Evolutionary conservation across 2,888 invertebrate species (phyloP).

Genomic region (Eilema caniola): DNA sequence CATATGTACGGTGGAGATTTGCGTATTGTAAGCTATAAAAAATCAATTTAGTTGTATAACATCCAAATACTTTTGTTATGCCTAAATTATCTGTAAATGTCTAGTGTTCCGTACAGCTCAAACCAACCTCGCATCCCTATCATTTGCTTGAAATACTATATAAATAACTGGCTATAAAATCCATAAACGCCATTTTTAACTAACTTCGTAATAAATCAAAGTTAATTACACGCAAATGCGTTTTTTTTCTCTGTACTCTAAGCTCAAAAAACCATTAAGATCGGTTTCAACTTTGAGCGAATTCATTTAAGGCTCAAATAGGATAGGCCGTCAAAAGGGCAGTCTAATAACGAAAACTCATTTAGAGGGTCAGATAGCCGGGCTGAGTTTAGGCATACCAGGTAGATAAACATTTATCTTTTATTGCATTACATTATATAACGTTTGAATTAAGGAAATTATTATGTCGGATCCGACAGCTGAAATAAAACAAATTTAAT

Average conservation of each 20-base stretch:
- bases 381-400: constrained; percentile 38
- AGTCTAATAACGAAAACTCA: constrained; percentile 52
- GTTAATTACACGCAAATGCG: constrained; percentile 32
- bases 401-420: constrained; percentile 36
- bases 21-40: not conserved
- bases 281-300: constrained; percentile 45
- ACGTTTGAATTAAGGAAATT: constrained; percentile 24
- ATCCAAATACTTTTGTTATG: not conserved
- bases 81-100: not conserved
- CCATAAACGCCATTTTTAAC: constrained; percentile 13
- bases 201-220: constrained; percentile 31
- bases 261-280: constrained; percentile 39
- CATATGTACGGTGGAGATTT: not conserved
- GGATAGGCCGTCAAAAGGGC: constrained; percentile 41
- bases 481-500: not conserved
- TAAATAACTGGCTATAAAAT: constrained; percentile 6
- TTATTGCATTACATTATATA: constrained; percentile 26
- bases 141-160: not conserved
- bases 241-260: constrained; percentile 36
- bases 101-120: not conserved
- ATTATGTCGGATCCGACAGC: not conserved
- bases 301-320: constrained; percentile 48
- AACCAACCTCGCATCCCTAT: not conserved
- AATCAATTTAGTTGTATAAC: not conserved
- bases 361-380: constrained; percentile 49